phyloP scores from a whole-genome alignment of 2,797 vertebrate species.

The Chaunax sp. region DNA sequence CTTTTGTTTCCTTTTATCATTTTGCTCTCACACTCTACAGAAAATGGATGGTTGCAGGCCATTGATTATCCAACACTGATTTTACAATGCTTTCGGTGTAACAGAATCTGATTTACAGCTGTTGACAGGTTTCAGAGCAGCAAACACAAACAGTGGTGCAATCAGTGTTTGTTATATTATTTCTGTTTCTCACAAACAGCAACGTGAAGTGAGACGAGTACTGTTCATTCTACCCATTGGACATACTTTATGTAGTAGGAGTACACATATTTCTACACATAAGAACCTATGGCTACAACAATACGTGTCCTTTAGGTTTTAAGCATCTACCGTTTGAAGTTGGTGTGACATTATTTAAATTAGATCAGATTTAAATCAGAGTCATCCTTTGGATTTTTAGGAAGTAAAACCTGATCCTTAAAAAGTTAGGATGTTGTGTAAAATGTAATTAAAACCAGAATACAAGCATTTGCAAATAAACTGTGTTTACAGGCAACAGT shows the following conservation, averaged over 20 bases:
- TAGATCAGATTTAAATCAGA: no score
- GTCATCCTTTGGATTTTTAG: no score
- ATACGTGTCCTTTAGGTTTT: no score
- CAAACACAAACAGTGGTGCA: slow-evolving; percentile 25
- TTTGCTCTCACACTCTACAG: slow-evolving; percentile 15
- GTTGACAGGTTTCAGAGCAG: slow-evolving; percentile 20
- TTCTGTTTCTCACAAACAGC: no score
- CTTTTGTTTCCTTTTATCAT: slow-evolving; percentile 26
- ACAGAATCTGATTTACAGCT: slow-evolving; percentile 16
- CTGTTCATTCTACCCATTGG: not conserved
- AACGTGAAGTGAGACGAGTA: not conserved
- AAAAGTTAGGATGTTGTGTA: no score
- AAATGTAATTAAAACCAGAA: no score
- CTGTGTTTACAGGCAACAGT: no score
- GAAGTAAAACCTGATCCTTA: no score
- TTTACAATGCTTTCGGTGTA: slow-evolving; percentile 30
- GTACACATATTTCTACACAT: not conserved
- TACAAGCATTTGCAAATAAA: no score
- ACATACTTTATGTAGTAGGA: not conserved
- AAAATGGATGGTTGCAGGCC: slow-evolving; percentile 30
- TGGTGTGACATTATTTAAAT: no score
- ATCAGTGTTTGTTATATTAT: not conserved
- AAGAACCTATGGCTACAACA: not conserved
- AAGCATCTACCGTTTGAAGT: no score
- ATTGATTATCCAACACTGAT: slow-evolving; percentile 31